A percentile compares a stretch with the other conserved stretches of the same genome.
phyloP scores from a whole-genome alignment of 2,113 vertebrate genomes.

The Ammospiza nelsoni region DNA sequence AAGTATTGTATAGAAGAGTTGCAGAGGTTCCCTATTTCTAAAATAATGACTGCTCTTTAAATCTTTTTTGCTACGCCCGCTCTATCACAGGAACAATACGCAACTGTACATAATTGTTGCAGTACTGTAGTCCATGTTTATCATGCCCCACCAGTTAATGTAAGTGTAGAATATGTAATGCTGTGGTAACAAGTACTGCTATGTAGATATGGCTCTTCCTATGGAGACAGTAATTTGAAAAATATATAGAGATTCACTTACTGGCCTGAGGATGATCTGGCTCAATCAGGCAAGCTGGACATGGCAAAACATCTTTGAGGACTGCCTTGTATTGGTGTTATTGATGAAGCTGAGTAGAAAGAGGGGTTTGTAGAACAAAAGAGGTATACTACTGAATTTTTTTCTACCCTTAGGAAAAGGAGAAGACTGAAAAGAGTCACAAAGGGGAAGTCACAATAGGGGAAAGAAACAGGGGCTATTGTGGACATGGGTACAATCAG shows the following conservation, averaged over 20 bases:
- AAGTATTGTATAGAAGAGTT: conserved; percentile 14
- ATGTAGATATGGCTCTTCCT: background rate
- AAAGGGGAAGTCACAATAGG: background rate
- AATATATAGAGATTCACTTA: background rate
- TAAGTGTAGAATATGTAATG: background rate
- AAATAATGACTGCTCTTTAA: conserved; percentile 27
- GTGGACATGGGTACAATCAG: background rate
- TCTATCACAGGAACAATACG: background rate
- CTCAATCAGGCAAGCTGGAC: background rate
- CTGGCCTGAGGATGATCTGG: background rate
- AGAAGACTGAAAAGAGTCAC: conserved; percentile 5
- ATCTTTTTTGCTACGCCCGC: background rate
- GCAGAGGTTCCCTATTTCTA: conserved; percentile 12
- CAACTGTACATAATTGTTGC: background rate
- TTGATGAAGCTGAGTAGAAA: conserved; percentile 40
- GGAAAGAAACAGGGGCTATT: conserved; percentile 8
- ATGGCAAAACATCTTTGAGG: background rate
- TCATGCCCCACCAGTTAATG: background rate
- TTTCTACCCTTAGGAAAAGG: background rate
- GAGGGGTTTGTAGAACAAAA: conserved; percentile 28
- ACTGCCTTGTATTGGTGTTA: conserved; percentile 3
- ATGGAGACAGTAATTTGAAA: background rate
- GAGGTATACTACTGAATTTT: conserved; percentile 7
- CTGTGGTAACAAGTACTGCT: background rate
- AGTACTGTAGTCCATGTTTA: background rate